Evolutionary conservation across 1,140 invertebrate species (phyloP), one percentile per base, ranked within the genome.

Genomic region (Yoshiicerus persimilis): DNA sequence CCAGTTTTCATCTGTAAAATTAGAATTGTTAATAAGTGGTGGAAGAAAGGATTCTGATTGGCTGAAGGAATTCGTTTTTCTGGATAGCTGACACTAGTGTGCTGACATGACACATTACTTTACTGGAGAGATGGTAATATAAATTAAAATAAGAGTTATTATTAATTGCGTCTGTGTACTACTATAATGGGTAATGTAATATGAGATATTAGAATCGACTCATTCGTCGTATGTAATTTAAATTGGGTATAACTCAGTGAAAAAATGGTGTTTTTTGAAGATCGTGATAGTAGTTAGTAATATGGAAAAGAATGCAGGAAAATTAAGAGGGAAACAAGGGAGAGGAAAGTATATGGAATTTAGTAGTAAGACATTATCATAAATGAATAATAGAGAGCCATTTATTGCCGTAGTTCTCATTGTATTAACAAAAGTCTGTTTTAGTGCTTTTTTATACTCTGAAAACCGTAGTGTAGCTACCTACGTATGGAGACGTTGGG

Each of bases 331-430:
- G n/a, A 56, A 56, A n/a, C 47, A 20, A 56, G 47, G 47, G n/a
- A 56, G 47, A 36, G 34, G 70, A 77, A 34, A 36, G 70, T 13
- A 77, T 70, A 34, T 34, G 34, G 34, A 77, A 77, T 77, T 77
- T 34, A 32, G 70, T 77, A 77, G 27, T 20, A 77, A 77, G 32
- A 36, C 70, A 77, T 77, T 77, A 77, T 77, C 70, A 77, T 77
- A 77, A 77, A 77, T 77, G 70, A 77, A 77, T 77, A 77, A 77
- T 77, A 77, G 30, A 77, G 30, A 34, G 70, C 27, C 64, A 66
- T 77, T 77, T 77, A 77, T 77, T n/a, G 32, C 70, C 30, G 32
- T 77, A 77, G 70, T 77, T 77, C 32, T 77, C 70, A 77, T 77
- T 77, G 70, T 30, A 77, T 34, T 77, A 77, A 77, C 70, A 36